Conservation (phyloP, 2,888 invertebrate genomes). For the Nomada fabriciana region DNA sequence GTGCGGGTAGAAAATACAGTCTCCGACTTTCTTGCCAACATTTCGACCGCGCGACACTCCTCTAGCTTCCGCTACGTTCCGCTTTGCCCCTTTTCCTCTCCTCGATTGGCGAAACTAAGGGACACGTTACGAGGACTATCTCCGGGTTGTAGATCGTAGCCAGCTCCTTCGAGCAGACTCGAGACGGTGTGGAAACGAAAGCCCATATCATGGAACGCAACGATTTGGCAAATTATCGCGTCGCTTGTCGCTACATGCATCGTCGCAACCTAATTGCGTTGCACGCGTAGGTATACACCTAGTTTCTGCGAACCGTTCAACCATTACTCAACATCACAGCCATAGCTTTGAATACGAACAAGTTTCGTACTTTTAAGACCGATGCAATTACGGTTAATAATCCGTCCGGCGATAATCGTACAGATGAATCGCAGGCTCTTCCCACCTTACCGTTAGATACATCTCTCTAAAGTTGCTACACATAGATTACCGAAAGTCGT, state of each 20-base stretch:
- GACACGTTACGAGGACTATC: background rate
- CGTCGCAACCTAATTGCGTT: slow-evolving; percentile 54
- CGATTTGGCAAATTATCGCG: slow-evolving; percentile 74
- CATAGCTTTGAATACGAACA: slow-evolving; percentile 84
- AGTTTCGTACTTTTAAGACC: slow-evolving; percentile 81
- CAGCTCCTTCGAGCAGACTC: slow-evolving; percentile 10
- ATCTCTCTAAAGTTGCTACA: slow-evolving; percentile 60
- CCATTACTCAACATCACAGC: slow-evolving; percentile 83
- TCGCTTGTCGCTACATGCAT: slow-evolving; percentile 62
- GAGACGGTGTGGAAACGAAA: slow-evolving; percentile 34
- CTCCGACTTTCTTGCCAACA: slow-evolving; percentile 54
- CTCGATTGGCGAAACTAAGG: slow-evolving; percentile 10
- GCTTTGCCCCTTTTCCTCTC: background rate
- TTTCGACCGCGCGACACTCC: slow-evolving; percentile 17
- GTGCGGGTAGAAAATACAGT: slow-evolving; percentile 60
- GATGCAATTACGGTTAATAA: slow-evolving; percentile 75
- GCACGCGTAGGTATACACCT: slow-evolving; percentile 41
- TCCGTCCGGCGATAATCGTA: slow-evolving; percentile 77
- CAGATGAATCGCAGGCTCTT: slow-evolving; percentile 73
- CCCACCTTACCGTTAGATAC: slow-evolving; percentile 55
- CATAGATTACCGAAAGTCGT: slow-evolving; percentile 66
- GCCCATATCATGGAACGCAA: slow-evolving; percentile 57
- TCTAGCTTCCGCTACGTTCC: background rate
- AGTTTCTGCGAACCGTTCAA: slow-evolving; percentile 75
- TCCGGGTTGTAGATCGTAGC: slow-evolving; percentile 19